A percentile compares a stretch with the other conserved stretches of the same genome.
phyloP scores from a whole-genome alignment of 2,797 vertebrate species.

The Enteromius thamalakanensis region DNA sequence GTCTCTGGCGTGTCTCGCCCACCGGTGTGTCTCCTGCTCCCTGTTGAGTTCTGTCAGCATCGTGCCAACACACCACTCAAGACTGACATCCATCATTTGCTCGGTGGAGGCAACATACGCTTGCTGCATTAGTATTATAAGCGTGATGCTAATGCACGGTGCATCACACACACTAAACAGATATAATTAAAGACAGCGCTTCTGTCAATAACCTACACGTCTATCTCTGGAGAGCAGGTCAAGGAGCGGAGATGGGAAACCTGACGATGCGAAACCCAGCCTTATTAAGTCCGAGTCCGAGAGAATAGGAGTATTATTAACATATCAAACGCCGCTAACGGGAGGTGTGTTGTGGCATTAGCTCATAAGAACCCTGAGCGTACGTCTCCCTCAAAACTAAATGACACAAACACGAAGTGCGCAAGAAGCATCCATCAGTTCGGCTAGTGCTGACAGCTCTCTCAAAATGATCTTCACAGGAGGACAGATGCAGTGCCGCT shows the following conservation, averaged over 20 bases:
- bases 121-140: constrained; percentile 53
- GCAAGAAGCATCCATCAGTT: constrained; percentile 47
- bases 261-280: neutral
- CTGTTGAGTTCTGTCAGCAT: constrained; percentile 43
- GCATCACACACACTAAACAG: constrained; percentile 31
- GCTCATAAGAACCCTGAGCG: constrained; percentile 15
- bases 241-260: constrained; percentile 15
- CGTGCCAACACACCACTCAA: constrained; percentile 49
- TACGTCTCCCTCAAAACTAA: constrained; percentile 31
- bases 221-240: constrained; percentile 12
- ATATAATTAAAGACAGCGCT: constrained; percentile 36
- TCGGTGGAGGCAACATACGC: constrained; percentile 39
- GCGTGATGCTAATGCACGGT: constrained; percentile 32
- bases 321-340: constrained; percentile 50
- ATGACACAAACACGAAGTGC: constrained; percentile 50
- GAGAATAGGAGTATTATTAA: constrained; percentile 44
- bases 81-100: constrained; percentile 56
- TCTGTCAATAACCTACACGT: constrained; percentile 29
- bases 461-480: constrained; percentile 70
- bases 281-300: constrained; percentile 5
- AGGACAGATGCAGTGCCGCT: constrained; percentile 67
- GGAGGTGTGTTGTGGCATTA: constrained; percentile 35
- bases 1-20: neutral
- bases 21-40: constrained; percentile 14
- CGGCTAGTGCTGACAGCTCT: constrained; percentile 69